Conservation (phyloP, 2,888 invertebrate genomes). For the Lithophane ornitopus region DNA sequence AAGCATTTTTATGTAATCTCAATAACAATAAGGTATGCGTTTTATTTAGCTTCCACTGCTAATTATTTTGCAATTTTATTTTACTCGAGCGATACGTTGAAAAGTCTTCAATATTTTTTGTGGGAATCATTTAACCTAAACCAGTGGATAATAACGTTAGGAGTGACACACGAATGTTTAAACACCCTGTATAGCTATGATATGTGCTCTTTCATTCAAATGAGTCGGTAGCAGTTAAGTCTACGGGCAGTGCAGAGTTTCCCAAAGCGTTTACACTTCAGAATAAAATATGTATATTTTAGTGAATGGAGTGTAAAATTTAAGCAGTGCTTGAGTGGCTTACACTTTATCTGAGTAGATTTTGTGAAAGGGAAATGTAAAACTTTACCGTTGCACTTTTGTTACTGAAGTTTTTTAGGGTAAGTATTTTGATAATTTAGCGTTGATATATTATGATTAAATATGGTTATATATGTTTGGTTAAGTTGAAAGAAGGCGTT, state of each 20-base stretch:
- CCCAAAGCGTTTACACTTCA: constrained; percentile 63
- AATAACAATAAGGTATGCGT: neutral
- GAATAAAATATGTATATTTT: constrained; percentile 64
- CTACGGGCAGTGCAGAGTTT: constrained; percentile 56
- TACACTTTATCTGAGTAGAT: constrained; percentile 41
- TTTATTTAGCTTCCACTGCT: too few species aligned
- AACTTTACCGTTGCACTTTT: constrained; percentile 17
- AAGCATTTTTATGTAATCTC: neutral
- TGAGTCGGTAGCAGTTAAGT: constrained; percentile 64
- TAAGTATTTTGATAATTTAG: neutral
- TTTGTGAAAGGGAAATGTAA: constrained; percentile 32
- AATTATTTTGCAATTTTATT: neutral
- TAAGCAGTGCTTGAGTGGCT: constrained; percentile 42
- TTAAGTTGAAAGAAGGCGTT: neutral
- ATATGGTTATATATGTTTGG: neutral
- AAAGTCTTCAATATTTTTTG: too few species aligned
- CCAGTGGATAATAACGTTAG: neutral
- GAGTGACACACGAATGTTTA: neutral
- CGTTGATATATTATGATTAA: neutral
- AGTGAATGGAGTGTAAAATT: constrained; percentile 53
- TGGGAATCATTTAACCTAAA: too few species aligned
- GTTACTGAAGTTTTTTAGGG: neutral
- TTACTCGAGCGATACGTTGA: neutral
- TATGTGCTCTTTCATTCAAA: constrained; percentile 65
- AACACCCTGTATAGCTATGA: constrained; percentile 50